These are phyloP conservation scores for Tetramorium alpestre DNA, from an alignment of 1,140 invertebrate species.

Conservation along the genomic window DNA sequence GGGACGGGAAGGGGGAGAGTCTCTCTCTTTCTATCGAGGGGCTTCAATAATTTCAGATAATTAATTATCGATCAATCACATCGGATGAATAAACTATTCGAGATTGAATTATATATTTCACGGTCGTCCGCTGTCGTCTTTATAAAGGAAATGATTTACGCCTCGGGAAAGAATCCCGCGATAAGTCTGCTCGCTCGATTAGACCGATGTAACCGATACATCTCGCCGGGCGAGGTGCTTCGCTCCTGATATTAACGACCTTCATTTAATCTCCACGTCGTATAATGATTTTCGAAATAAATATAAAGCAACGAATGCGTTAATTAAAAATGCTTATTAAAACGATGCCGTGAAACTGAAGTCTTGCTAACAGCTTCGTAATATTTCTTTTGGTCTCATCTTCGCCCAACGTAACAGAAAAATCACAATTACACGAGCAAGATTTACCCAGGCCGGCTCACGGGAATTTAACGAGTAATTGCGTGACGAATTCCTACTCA, in stretches of 20 bases:
- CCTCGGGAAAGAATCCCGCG: neutral
- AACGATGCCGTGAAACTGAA: neutral
- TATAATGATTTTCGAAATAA: conserved; percentile 32
- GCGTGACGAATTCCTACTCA: neutral
- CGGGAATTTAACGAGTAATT: conserved; percentile 38
- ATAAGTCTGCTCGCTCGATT: neutral
- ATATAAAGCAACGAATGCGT: neutral
- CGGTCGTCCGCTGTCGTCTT: neutral
- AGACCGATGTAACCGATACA: neutral
- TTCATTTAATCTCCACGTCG: neutral
- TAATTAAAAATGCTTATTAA: conserved; percentile 18
- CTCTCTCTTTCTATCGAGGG: neutral
- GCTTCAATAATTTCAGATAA: conserved; percentile 25
- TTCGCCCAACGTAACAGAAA: neutral
- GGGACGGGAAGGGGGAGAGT: too few relatives aligned
- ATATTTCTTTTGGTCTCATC: neutral
- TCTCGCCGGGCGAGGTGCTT: neutral
- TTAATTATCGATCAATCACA: conserved; percentile 50
- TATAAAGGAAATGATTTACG: neutral
- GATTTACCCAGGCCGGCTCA: neutral
- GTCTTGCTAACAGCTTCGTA: neutral
- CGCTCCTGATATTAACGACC: neutral
- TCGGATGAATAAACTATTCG: conserved; percentile 9
- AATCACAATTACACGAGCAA: neutral
- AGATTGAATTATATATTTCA: conserved; percentile 2